phyloP scores from a whole-genome alignment of 1,140 invertebrate species.

The Popillia japonica region DNA sequence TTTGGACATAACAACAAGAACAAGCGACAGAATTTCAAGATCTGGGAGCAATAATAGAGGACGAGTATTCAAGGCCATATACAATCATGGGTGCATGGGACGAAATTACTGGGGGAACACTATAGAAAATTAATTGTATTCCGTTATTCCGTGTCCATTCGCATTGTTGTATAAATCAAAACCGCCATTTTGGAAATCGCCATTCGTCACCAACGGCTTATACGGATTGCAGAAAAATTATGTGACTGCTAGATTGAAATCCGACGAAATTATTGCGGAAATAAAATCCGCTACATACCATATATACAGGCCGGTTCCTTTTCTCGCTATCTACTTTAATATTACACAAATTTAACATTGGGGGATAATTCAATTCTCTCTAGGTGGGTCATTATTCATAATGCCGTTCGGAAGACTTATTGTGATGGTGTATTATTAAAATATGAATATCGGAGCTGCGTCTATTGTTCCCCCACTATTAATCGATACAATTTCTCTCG shows the following conservation, averaged over 20 bases:
- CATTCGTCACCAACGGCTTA: neutral
- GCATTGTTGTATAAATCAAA: slow-evolving; percentile 2
- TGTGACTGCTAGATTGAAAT: slow-evolving; percentile 22
- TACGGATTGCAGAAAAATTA: neutral
- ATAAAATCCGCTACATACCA: neutral
- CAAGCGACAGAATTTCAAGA: no score
- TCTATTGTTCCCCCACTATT: neutral
- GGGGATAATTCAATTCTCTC: neutral
- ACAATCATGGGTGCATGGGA: no score
- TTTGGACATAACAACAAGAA: no score
- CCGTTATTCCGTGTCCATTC: neutral
- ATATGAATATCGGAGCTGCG: neutral
- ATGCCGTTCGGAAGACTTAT: slow-evolving; percentile 3
- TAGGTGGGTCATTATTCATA: slow-evolving; percentile 14
- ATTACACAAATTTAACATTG: slow-evolving; percentile 6
- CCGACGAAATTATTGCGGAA: neutral
- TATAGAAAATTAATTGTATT: slow-evolving; percentile 20
- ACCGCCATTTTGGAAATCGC: neutral
- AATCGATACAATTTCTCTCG: slow-evolving; percentile 14
- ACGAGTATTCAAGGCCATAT: no score
- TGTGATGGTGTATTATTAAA: slow-evolving; percentile 25
- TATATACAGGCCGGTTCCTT: no score
- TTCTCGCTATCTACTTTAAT: neutral
- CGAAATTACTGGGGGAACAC: no score
- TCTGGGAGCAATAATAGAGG: no score